Evolutionary conservation across 2,888 invertebrate species (phyloP).

Genomic region (Nemapogon koenigi): DNA sequence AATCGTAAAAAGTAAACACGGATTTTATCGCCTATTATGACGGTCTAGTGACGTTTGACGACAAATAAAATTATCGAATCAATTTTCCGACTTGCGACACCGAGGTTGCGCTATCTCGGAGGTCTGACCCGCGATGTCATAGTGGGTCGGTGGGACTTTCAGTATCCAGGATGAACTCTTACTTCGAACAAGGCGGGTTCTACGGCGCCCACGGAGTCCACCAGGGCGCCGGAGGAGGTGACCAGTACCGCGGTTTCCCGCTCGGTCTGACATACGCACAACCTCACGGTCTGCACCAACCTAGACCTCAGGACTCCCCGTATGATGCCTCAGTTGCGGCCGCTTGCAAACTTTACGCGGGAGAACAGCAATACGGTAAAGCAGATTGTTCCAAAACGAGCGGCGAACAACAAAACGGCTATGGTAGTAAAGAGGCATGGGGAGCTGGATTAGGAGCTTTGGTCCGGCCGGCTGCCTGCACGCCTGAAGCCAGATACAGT

Average conservation of each 20-base stretch:
- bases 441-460: slow-evolving; percentile 70
- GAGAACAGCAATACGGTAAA: slow-evolving; percentile 72
- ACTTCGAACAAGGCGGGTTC: slow-evolving; percentile 95
- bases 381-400: slow-evolving; percentile 80
- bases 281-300: slow-evolving; percentile 78
- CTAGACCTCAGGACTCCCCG: slow-evolving; percentile 88
- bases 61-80: slow-evolving; percentile 62
- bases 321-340: slow-evolving; percentile 91
- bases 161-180: slow-evolving; percentile 85
- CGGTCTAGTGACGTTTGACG: slow-evolving; percentile 63
- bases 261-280: slow-evolving; percentile 86
- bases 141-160: slow-evolving; percentile 47
- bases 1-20: slow-evolving; percentile 66
- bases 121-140: slow-evolving; percentile 59
- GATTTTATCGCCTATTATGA: slow-evolving; percentile 64
- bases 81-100: slow-evolving; percentile 47
- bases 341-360: slow-evolving; percentile 82
- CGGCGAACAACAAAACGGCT: slow-evolving; percentile 69
- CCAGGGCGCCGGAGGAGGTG: slow-evolving; percentile 76
- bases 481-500: slow-evolving; percentile 87
- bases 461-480: slow-evolving; percentile 87
- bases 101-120: slow-evolving; percentile 58
- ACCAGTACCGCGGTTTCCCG: slow-evolving; percentile 87
- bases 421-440: slow-evolving; percentile 76
- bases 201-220: slow-evolving; percentile 88